These are phyloP conservation scores for Yoshiicerus persimilis DNA, from an alignment of 1,140 invertebrate species.

Conservation along the genomic window DNA sequence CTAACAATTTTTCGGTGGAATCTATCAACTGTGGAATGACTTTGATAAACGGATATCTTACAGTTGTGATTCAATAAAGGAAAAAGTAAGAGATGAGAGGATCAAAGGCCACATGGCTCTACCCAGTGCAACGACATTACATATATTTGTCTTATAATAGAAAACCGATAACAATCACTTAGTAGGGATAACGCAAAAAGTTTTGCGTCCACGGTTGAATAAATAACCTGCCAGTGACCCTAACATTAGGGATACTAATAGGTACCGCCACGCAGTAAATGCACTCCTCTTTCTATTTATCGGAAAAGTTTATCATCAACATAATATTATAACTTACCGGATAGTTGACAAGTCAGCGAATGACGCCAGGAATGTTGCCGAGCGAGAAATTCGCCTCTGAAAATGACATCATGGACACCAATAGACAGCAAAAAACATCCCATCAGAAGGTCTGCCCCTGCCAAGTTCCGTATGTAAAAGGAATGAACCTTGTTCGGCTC, in stretches of 20 bases:
- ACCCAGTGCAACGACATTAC: background rate
- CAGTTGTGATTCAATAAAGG: background rate
- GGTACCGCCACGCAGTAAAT: no score
- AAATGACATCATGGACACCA: constrained; percentile 62
- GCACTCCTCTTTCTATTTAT: background rate
- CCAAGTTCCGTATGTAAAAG: constrained; percentile 66
- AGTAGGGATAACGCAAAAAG: background rate
- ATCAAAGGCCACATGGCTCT: no score
- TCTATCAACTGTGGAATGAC: no score
- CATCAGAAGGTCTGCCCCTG: constrained; percentile 69
- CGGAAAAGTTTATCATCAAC: background rate
- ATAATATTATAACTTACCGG: constrained; percentile 24
- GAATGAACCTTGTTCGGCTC: constrained; percentile 61
- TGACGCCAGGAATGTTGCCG: constrained; percentile 64
- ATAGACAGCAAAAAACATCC: constrained; percentile 69
- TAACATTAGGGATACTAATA: no score
- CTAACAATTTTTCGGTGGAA: no score
- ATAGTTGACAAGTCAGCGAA: constrained; percentile 48
- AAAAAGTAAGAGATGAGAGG: background rate
- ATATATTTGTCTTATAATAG: no score
- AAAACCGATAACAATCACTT: no score
- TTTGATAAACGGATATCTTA: background rate
- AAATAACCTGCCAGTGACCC: background rate
- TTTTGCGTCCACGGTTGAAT: background rate
- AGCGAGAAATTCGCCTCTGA: constrained; percentile 62